Percentiles rank a stretch among this genome's conserved stretches.
Evolutionary conservation across 2,888 invertebrate genomes (phyloP).

Genomic region (Anoplius nigerrimus): DNA sequence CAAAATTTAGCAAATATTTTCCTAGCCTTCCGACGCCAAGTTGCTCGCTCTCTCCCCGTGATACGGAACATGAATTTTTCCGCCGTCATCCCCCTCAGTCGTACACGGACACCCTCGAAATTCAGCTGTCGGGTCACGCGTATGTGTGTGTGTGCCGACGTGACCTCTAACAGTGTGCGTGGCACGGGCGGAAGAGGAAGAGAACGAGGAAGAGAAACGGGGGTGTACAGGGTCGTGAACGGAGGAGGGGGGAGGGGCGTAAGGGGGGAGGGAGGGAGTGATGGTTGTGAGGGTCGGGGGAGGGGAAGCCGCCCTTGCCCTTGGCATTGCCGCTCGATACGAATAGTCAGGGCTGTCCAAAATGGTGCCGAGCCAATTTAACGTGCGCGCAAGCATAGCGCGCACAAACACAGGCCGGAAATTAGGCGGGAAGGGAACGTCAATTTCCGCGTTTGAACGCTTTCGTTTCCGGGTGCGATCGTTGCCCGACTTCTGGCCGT

Average conservation of each 20-base stretch:
- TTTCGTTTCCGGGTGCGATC: no score
- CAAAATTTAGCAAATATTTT: no score
- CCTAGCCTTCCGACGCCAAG: no score
- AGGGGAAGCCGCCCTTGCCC: slow-evolving; percentile 73
- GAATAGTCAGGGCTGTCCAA: slow-evolving; percentile 73
- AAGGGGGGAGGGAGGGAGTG: slow-evolving; percentile 52
- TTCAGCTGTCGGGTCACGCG: slow-evolving; percentile 2
- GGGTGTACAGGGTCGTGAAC: slow-evolving; percentile 47
- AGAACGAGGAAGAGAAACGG: slow-evolving; percentile 52
- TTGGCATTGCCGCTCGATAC: slow-evolving; percentile 76
- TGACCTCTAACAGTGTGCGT: slow-evolving; percentile 18
- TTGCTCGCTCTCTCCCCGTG: no score
- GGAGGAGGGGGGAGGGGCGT: slow-evolving; percentile 50
- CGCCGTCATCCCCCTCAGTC: no score
- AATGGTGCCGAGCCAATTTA: slow-evolving; percentile 64
- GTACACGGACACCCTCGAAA: no score
- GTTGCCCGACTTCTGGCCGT: no score
- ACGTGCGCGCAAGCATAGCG: slow-evolving; percentile 55
- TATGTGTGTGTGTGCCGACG: background rate
- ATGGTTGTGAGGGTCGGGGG: slow-evolving; percentile 53
- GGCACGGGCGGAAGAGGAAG: slow-evolving; percentile 56
- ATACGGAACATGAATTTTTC: no score
- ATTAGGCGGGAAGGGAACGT: slow-evolving; percentile 29
- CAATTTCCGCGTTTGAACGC: background rate
- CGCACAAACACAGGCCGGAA: slow-evolving; percentile 43